Conservation (phyloP, 1,140 invertebrate genomes). For the Amyelois transitella region DNA sequence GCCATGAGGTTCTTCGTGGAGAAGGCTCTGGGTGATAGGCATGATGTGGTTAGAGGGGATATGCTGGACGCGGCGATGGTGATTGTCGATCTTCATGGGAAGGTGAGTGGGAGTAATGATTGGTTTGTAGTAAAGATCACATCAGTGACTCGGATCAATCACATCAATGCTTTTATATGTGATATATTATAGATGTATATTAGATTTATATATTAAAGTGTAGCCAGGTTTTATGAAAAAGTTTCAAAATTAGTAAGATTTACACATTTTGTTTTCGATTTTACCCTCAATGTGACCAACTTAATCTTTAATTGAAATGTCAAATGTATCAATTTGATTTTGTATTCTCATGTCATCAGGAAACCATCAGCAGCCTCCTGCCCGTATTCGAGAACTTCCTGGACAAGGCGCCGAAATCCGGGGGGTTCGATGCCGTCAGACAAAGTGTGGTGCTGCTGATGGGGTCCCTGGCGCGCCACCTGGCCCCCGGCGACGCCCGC, state of each 20-base stretch:
- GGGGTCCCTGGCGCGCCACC: slow-evolving; percentile 95
- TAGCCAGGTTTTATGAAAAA: no score
- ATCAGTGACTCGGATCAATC: no score
- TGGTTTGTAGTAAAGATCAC: no score
- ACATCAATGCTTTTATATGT: background rate
- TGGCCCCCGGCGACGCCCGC: slow-evolving; percentile 91
- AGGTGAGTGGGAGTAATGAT: no score
- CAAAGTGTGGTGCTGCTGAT: slow-evolving; percentile 98
- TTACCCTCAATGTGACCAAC: no score
- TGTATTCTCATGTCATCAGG: no score
- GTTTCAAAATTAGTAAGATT: no score
- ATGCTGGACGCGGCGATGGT: slow-evolving; percentile 96
- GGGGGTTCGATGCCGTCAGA: slow-evolving; percentile 93
- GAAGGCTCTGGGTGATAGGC: slow-evolving; percentile 89
- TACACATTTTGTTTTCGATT: background rate
- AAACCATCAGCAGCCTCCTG: slow-evolving; percentile 82
- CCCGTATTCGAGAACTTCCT: slow-evolving; percentile 94
- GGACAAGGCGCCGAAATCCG: slow-evolving; percentile 91
- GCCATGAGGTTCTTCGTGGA: slow-evolving; percentile 91
- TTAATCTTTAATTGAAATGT: no score
- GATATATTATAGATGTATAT: no score
- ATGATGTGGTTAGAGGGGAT: slow-evolving; percentile 86
- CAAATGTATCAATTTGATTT: no score
- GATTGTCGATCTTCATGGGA: slow-evolving; percentile 93
- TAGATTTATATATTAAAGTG: background rate